Percentiles rank a stretch among this genome's conserved stretches.
These are phyloP conservation scores for Esperia sulphurella DNA, from an alignment of 2,888 invertebrate genomes.

Conservation along the genomic window DNA sequence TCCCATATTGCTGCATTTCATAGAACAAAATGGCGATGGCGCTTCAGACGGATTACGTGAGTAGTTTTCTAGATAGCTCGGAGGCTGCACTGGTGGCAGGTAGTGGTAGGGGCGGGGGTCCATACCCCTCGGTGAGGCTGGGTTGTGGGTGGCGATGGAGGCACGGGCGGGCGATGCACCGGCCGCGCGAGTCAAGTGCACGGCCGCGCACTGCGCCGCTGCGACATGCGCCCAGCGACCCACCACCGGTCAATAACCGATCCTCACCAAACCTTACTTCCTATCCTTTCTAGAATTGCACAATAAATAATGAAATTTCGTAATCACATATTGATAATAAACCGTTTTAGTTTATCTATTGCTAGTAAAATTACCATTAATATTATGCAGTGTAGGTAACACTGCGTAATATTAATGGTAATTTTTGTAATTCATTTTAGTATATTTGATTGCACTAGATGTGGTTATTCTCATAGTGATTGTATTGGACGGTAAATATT, in stretches of 20 bases:
- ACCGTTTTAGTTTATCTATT: no score
- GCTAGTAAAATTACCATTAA: no score
- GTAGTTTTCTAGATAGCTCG: constrained; percentile 18
- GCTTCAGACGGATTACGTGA: constrained; percentile 33
- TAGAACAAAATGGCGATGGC: constrained; percentile 28
- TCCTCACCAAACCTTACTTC: neutral
- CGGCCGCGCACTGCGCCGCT: constrained; percentile 53
- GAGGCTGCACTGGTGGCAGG: constrained; percentile 19
- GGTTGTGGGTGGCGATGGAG: constrained; percentile 28
- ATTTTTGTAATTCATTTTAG: no score
- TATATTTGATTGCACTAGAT: no score
- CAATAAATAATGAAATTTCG: neutral
- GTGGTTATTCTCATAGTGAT: no score
- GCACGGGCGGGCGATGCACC: constrained; percentile 62
- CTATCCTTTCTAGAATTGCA: neutral
- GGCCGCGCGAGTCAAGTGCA: constrained; percentile 65
- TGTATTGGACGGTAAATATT: no score
- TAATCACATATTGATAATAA: no score
- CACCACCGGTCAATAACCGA: constrained; percentile 54
- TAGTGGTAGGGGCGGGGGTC: constrained; percentile 18
- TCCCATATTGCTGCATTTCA: constrained; percentile 12
- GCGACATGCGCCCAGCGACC: constrained; percentile 48
- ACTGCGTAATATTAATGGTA: no score
- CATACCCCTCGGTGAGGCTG: constrained; percentile 2
- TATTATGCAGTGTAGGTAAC: no score